Base-by-base conservation (phyloP, 1,140 invertebrate species). In the Zaprionus camerounensis region DNA sequence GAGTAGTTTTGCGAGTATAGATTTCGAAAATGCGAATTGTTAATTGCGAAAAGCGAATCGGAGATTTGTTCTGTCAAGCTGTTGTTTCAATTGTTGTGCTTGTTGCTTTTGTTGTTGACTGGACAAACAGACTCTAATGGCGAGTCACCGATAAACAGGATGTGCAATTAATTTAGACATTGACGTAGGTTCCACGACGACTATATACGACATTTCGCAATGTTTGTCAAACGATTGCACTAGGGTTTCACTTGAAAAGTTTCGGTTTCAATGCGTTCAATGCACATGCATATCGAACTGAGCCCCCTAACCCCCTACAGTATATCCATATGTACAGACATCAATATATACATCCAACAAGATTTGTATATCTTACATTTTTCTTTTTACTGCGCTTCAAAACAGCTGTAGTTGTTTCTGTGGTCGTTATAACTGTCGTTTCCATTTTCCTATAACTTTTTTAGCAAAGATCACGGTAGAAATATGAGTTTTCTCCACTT, bases 381-480 rank as follows among this genome's bases (percentile, higher is more conserved):
- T 81, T 88, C 55, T 81, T 75, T 76, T 84, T 88, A 46, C 59
- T 76, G 51, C 79, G 73, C 20, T 76, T 81, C 12, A 79, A 26
- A 61, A 81, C 81, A 24, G 79, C 62, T 53, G 82, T 81, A 5
- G 78, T 78, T 53, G 79, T 81, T 74, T 72, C 79, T 15, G 78
- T 83, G 13, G 83, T 88, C n/a, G 85, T 90, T 56, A 90, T 66
- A 75, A 85, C 76, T 22, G 85, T 85, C 17, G 85, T 80, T 77
- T 90, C 85, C 85, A 90, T 88, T 69, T 81, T 80, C 73, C 17
- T 38, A 67, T 69, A 46, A 71, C 36, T 34, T 53, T 49, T 41
- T 17, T 55, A 7, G 15, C 17, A 28, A 36, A 22, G 41, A 63
- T 74, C 57, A 56, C 51, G 28, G 58, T 77, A 38, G 15, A 11